Evolutionary conservation across 2,888 invertebrate genomes (phyloP), one percentile per base, ranked within the genome.

Genomic region (Bombylius major): DNA sequence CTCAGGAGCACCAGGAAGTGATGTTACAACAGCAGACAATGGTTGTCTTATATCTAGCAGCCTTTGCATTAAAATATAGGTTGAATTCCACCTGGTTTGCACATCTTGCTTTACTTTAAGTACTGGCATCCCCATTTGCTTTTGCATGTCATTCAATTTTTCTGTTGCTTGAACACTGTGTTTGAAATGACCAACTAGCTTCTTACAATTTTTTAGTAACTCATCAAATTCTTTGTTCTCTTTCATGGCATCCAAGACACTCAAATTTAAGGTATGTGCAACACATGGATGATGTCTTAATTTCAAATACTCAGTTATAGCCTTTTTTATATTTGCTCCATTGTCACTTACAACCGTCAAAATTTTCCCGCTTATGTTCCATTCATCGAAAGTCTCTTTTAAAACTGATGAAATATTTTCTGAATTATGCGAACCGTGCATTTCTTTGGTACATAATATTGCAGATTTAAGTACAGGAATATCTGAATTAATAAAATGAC

Each of bases 31-130:
- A 14, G 56, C 47, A 36, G 52, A 49, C 2, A 56, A 34, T 39
- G 58, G 56, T 50, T 54, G 51, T 50, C 50, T 54, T n/a, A 58
- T 39, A 23, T 11, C 13, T 9, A 6, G 9, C n/a, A 58, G 31
- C 44, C 47, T 45, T 50, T 52, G 7, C 49, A 58, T 34, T 53
- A 56, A 53, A n/a, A 51, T 52, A 9, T 54, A 14, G 3, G 56
- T 50, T 5, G 58, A 58, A 33, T 56, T 58, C 56, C 58, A 58
- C 54, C 53, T 54, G 3, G 56, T 55, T 14, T 49, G 33, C 8
- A 55, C 55, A 55, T 56, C 53, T 32, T 59, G 56, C 13, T 55
- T 55, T 14, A 59, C n/a, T 39, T 55, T 59, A 5, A 55, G 36
- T 14, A 50, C 45, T 4, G 44, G 50, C 7, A 53, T 36, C 4